Evolutionary conservation across 2,888 invertebrate genomes (phyloP).

Genomic region (Dolichopus griseipennis): DNA sequence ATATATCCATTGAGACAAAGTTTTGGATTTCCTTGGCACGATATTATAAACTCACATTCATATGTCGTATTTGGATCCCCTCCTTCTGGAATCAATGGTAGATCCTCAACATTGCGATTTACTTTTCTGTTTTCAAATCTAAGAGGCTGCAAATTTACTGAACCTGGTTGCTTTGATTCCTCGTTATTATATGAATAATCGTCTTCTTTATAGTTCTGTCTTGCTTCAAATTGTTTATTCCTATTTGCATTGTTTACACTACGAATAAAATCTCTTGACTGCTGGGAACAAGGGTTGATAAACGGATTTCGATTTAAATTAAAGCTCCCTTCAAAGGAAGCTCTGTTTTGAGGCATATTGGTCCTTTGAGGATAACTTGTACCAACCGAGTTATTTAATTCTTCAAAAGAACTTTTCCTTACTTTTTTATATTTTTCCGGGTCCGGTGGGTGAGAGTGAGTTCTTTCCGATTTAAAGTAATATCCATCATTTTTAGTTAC

Average conservation of each 20-base stretch:
- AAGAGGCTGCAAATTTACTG: neutral
- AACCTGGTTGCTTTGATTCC: neutral
- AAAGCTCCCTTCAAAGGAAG: neutral
- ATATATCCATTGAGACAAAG: conserved; percentile 8
- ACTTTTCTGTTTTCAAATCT: neutral
- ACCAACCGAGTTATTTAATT: neutral
- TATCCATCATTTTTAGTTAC: neutral
- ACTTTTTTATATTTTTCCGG: neutral
- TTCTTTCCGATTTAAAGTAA: neutral
- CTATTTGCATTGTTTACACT: neutral
- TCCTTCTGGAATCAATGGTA: neutral
- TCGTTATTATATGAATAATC: neutral
- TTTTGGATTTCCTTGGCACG: conserved; percentile 8
- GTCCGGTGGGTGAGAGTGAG: neutral
- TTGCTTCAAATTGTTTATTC: neutral
- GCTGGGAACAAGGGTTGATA: neutral
- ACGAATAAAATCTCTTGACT: neutral
- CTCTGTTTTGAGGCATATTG: neutral
- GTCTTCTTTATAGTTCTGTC: neutral
- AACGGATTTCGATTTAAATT: neutral
- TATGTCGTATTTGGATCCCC: neutral
- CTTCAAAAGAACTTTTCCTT: neutral
- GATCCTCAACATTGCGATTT: neutral
- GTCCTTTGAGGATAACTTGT: neutral
- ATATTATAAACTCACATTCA: conserved; percentile 1